Evolutionary conservation across 2,113 vertebrate genomes (phyloP), one percentile per base, ranked within the genome.

Genomic region (Phodopus roborovskii): DNA sequence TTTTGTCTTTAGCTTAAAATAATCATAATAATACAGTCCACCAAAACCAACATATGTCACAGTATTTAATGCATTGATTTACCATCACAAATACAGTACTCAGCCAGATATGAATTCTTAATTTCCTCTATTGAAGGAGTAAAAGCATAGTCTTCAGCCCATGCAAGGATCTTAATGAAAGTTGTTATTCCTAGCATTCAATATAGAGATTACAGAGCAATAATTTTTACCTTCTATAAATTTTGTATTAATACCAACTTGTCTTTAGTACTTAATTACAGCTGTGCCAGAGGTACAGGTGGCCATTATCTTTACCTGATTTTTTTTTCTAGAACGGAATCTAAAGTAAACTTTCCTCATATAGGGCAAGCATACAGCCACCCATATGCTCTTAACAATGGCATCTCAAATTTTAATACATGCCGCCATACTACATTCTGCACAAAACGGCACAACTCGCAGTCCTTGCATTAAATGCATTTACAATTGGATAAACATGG

Each of bases 141-240:
- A 39, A 92, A 96, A 87, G 20, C 87, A 95, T 88, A 95, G 94
- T 26, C 66, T 93, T 39, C 87, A 82, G 9, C 19, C 33, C 45
- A 28, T 0, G 6, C 20, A 39, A 3, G 77, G 75, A 78, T 36
- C 85, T 88, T 91, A 95, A 68, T 28, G 7, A 71, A 96, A 81
- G 62, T 26, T 87, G 5, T 39, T 94, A 82, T 91, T 95, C 90
- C n/a, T 88, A 30, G n/a, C n/a, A 20, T 83, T 95, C 24, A 94
- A 36, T 50, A 56, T n/a, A 71, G 17, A 91, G 39, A 28, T 87
- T 28, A 84, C 2, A 33, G 95, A 94, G 7, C 8, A 58, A 95
- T 50, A 92, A 91, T 92, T 96, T 86, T 71, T 94, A 79, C 45
- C 28, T 95, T 71, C 39, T 81, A 53, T 58, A 12, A 12, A 26